Evolutionary conservation across 53 echinoderm and acorn worm species (phyloP).

Genomic region (Patiria pectinifera): DNA sequence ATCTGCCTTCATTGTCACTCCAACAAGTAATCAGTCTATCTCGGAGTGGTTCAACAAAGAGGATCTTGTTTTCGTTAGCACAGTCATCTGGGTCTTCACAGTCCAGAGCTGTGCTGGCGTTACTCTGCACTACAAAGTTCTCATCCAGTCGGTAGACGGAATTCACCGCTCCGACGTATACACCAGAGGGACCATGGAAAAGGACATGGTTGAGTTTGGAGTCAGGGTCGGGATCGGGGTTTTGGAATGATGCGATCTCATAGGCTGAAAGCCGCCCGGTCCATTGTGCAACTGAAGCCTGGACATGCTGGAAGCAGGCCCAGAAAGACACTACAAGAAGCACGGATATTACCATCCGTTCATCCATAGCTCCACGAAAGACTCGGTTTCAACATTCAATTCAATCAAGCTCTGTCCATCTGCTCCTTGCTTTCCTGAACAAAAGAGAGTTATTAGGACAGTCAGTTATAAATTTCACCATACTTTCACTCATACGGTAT

Average conservation of each 20-base stretch:
- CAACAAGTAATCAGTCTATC: constrained; percentile 61
- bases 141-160: constrained; percentile 37
- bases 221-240: background rate
- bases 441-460: too few species aligned
- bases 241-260: constrained; percentile 20
- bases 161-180: constrained; percentile 64
- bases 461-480: too few species aligned
- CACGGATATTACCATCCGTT: background rate
- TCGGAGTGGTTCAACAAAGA: constrained; percentile 49
- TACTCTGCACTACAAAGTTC: background rate
- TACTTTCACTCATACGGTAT: too few species aligned
- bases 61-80: constrained; percentile 60
- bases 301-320: background rate
- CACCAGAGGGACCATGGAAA: constrained; percentile 5
- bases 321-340: constrained; percentile 19
- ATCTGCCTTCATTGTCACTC: constrained; percentile 39
- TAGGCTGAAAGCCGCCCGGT: constrained; percentile 19
- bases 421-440: too few species aligned
- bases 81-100: constrained; percentile 33
- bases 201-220: constrained; percentile 36
- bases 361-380: background rate
- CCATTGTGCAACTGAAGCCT: background rate
- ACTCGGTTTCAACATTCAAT: background rate
- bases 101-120: background rate
- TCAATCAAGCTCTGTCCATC: background rate